These are phyloP conservation scores for Meloidogyne floridensis DNA, from an alignment of 1,140 invertebrate genomes.

Conservation along the genomic window DNA sequence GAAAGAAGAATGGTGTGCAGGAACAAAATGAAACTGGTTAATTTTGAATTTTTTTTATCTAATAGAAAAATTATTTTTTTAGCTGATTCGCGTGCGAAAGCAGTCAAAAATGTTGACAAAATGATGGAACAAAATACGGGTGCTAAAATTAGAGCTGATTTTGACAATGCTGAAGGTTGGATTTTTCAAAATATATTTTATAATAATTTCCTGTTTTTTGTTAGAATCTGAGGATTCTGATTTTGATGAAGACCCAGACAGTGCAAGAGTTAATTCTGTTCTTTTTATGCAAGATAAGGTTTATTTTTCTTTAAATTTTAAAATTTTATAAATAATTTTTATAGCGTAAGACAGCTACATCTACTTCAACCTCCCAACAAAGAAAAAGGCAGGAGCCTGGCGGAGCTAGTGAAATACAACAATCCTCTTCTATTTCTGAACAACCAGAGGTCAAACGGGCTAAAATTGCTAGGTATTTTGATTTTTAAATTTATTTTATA, in stretches of 20 bases:
- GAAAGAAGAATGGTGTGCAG: conserved; percentile 15
- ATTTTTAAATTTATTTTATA: conserved; percentile 1
- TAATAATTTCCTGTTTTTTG: background rate
- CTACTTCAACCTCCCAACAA: background rate
- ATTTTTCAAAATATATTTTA: conserved; percentile 13
- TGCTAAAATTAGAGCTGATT: conserved; percentile 13
- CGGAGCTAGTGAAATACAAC: background rate
- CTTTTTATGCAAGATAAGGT: conserved; percentile 52
- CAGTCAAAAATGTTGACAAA: conserved; percentile 24
- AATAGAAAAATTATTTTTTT: background rate
- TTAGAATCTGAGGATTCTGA: conserved; percentile 51
- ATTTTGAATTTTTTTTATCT: background rate
- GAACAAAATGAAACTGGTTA: background rate
- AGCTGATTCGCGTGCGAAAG: background rate
- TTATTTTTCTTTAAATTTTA: background rate
- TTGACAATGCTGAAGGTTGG: conserved; percentile 6
- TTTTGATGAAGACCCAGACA: conserved; percentile 58
- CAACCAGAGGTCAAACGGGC: conserved; percentile 8
- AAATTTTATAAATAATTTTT: background rate
- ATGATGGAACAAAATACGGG: conserved; percentile 24
- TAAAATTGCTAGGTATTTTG: conserved; percentile 5
- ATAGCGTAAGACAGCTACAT: background rate
- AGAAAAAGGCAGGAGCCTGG: conserved; percentile 8
- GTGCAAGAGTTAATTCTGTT: conserved; percentile 49
- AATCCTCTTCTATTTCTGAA: background rate